Percentiles rank a stretch among this genome's conserved stretches.
phyloP scores from a whole-genome alignment of 2,888 invertebrate genomes.

The Rhamnusium bicolor region DNA sequence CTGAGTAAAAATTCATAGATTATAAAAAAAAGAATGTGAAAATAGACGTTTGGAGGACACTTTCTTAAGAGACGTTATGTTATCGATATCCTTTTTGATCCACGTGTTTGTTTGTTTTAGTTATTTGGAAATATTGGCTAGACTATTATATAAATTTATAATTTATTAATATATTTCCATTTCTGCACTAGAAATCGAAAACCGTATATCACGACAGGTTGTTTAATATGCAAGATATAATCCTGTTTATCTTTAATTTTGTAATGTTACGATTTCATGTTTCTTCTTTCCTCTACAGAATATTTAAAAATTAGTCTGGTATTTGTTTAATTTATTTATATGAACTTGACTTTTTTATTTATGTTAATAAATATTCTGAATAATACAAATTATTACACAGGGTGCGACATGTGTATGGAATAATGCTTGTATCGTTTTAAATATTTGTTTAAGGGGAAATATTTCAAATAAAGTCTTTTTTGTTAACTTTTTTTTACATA shows the following conservation, averaged over 20 bases:
- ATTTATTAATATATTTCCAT: slow-evolving; percentile 5
- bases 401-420: no score
- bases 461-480: no score
- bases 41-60: slow-evolving; percentile 20
- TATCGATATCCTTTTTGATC: neutral
- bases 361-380: no score
- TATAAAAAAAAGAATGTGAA: slow-evolving; percentile 18
- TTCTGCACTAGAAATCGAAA: slow-evolving; percentile 17
- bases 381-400: no score
- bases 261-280: neutral
- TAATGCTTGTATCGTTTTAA: no score
- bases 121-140: slow-evolving; percentile 16
- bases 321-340: no score
- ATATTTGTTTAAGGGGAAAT: no score
- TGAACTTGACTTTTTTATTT: no score
- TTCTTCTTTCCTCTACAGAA: neutral
- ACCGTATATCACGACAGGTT: neutral
- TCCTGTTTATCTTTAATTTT: neutral
- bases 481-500: no score
- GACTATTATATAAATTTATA: slow-evolving; percentile 17
- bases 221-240: slow-evolving; percentile 20
- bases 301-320: neutral
- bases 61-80: slow-evolving; percentile 27
- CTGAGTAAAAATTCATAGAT: neutral
- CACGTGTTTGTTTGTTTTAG: neutral